phyloP scores from a whole-genome alignment of 37 sponge, comb jelly and placozoan species.

The Haliclona indistincta region DNA sequence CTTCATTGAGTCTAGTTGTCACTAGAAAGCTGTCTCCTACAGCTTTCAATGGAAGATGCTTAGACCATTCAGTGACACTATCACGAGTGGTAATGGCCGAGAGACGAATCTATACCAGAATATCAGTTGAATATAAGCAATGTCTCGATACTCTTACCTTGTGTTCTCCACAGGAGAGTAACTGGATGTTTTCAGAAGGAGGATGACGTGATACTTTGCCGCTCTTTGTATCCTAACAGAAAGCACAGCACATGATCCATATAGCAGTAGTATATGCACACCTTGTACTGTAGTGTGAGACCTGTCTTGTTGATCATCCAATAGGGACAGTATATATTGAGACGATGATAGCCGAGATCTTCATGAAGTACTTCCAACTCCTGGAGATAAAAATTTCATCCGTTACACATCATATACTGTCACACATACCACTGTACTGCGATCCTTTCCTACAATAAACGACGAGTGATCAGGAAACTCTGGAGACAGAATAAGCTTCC shows the following conservation, averaged over 20 bases:
- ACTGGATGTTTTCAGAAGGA: neutral
- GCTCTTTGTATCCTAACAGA: slow-evolving; percentile 31
- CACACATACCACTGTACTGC: slow-evolving; percentile 12
- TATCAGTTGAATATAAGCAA: neutral
- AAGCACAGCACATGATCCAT: slow-evolving; percentile 5
- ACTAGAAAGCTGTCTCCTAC: slow-evolving; percentile 64
- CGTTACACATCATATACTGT: neutral
- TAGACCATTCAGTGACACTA: slow-evolving; percentile 61
- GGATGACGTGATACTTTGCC: slow-evolving; percentile 37
- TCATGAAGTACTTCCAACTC: slow-evolving; percentile 43
- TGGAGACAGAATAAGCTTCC: slow-evolving; percentile 25
- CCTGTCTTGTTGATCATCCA: slow-evolving; percentile 92
- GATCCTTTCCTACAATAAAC: slow-evolving; percentile 4
- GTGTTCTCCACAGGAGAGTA: slow-evolving; percentile 35
- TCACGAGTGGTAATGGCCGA: slow-evolving; percentile 11
- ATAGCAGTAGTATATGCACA: neutral
- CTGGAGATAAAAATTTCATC: slow-evolving; percentile 13
- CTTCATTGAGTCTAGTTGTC: slow-evolving; percentile 26
- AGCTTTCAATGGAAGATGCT: slow-evolving; percentile 61
- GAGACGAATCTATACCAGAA: slow-evolving; percentile 39
- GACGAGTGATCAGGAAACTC: slow-evolving; percentile 14
- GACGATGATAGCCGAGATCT: slow-evolving; percentile 46
- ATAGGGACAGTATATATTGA: slow-evolving; percentile 74
- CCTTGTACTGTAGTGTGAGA: slow-evolving; percentile 60
- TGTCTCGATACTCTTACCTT: slow-evolving; percentile 3